These are phyloP conservation scores for Enteromius unitaeniatus DNA, from an alignment of 2,797 vertebrate species.

Conservation along the genomic window DNA sequence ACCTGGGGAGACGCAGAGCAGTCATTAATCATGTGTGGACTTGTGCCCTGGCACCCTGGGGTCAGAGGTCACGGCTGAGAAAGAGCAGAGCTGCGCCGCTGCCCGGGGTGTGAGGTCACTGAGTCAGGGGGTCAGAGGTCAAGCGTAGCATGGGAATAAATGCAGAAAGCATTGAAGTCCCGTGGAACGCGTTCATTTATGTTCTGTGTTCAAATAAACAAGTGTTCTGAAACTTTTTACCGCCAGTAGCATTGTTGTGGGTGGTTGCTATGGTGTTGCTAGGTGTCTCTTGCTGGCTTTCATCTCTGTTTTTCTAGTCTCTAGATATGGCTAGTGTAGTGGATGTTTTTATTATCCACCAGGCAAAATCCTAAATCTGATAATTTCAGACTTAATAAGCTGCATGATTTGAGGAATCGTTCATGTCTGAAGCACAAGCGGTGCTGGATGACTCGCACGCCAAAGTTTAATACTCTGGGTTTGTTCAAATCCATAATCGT, in stretches of 20 bases:
- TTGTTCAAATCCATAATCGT: constrained; percentile 15
- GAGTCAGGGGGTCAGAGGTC: constrained; percentile 69
- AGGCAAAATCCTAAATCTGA: background rate
- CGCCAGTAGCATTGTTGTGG: background rate
- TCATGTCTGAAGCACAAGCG: background rate
- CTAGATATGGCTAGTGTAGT: background rate
- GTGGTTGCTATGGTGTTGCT: constrained; percentile 6
- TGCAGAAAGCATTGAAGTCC: constrained; percentile 44
- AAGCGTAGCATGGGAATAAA: constrained; percentile 67
- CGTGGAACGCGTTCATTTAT: background rate
- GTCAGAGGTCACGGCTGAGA: constrained; percentile 80
- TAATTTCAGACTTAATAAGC: background rate
- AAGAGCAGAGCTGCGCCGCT: constrained; percentile 68
- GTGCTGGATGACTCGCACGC: background rate
- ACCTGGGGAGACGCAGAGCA: constrained; percentile 79
- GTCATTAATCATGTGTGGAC: constrained; percentile 91
- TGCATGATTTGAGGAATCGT: background rate
- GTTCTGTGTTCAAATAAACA: constrained; percentile 11
- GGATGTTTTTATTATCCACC: background rate
- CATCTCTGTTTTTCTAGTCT: background rate
- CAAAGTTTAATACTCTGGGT: background rate
- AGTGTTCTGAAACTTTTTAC: background rate
- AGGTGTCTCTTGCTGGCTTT: background rate
- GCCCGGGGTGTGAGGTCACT: constrained; percentile 58
- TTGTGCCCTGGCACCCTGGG: constrained; percentile 79